These are phyloP conservation scores for Hippolais icterina DNA, from an alignment of 2,113 vertebrate species.

Conservation along the genomic window DNA sequence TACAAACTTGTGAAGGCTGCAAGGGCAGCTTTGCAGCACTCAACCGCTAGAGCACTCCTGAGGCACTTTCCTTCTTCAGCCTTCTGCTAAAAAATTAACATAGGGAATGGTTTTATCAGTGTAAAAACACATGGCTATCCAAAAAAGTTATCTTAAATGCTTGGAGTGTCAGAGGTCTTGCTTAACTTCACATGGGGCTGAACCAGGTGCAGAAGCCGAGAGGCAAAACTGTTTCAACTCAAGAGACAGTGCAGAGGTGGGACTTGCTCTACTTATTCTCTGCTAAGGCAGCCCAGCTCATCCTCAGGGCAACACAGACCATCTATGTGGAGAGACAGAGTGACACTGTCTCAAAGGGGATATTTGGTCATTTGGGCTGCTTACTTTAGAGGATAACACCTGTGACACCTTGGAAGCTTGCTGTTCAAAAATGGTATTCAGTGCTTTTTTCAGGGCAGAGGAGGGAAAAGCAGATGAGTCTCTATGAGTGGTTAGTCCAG, in stretches of 20 bases:
- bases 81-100: not conserved
- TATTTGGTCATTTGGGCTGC: not conserved
- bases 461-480: not conserved
- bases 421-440: not conserved
- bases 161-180: not conserved
- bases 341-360: not conserved
- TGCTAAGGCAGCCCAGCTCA: not conserved
- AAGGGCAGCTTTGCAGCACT: not conserved
- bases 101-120: not conserved
- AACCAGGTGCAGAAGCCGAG: accelerated
- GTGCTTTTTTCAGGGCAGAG: not conserved
- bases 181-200: not conserved
- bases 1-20: not conserved
- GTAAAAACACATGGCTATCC: not conserved
- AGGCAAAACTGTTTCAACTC: not conserved
- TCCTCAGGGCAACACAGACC: not conserved
- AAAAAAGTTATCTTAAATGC: not conserved
- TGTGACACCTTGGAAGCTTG: not conserved
- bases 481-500: not conserved
- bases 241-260: not conserved
- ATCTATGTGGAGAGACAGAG: accelerated
- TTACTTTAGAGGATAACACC: not conserved
- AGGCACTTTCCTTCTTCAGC: not conserved
- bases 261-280: not conserved
- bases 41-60: not conserved